Base-by-base conservation (phyloP, 1,140 invertebrate genomes). In the Drosophila pseudoobscura region DNA sequence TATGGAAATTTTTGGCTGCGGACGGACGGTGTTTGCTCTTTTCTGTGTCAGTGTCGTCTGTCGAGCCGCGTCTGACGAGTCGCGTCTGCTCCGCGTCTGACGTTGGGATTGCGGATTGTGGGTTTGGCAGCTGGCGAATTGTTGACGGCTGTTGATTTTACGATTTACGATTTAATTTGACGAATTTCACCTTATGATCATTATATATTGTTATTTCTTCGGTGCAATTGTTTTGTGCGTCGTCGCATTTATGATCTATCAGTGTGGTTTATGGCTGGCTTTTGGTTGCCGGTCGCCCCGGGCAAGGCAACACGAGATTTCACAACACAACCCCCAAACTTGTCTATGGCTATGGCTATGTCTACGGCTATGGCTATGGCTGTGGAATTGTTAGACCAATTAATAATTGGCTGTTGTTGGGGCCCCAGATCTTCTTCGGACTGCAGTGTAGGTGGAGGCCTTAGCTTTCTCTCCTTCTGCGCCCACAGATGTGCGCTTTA, bases 181-280 rank as follows among this genome's bases (percentile, higher is more conserved):
- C 35, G 35, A 39, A 69, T 69, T 69, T 69, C 65, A 82, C 70
- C 61, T 68, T 69, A 26, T 26, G 24, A 72, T 72, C 73, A 74
- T 69, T 58, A 26, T 26, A 74, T 75, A 85, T 80, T 75, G 65
- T 72, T 76, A 74, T 69, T 58, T 51, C 24, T 62, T 76, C 66
- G 75, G 82, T 87, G 82, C 82, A 85, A 80, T 85, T 80, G 57
- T 77, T 82, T 65, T 74, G 62, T 82, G 73, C 72, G 65, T 71
- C 71, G 76, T 80, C 77, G 59, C 68, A 68, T 85, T 87, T 85
- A 82, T 60, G 78, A 72, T 75, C 60, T 75, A 64, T 85, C 68
- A 65, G 68, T 66, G 68, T 66, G 62, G 78, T 77, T 68, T 65
- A 72, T 71, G 64, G 24, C 24, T 20, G 20, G 64, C n/a, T 39